Percentiles rank a stretch among this genome's conserved stretches.
phyloP scores from a whole-genome alignment of 2,797 vertebrate genomes.

The Melanotaenia maccullochi region DNA sequence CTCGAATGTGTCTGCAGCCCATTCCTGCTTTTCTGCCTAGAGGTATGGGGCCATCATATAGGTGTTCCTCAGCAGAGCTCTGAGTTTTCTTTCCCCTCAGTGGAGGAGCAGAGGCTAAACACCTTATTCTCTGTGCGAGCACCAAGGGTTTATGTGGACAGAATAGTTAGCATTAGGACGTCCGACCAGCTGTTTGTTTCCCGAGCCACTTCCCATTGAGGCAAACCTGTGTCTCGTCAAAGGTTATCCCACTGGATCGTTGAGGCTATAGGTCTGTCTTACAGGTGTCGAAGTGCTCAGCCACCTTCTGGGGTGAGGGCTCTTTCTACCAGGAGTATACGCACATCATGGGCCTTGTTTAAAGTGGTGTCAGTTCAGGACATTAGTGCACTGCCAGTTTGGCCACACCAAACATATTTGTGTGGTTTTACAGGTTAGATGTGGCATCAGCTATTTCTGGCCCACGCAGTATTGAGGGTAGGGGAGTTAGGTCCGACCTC shows the following conservation, averaged over 20 bases:
- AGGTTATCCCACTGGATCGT: not conserved
- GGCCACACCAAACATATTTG: not conserved
- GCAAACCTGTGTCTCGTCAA: not conserved
- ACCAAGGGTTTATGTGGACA: not conserved
- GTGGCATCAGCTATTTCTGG: not conserved
- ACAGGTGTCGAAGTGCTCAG: not conserved
- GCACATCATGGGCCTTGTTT: not conserved
- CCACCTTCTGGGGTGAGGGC: not conserved
- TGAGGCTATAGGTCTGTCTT: not conserved
- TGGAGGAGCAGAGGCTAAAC: not conserved
- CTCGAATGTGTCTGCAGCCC: not conserved
- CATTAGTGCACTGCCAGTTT: not conserved
- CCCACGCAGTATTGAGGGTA: not conserved
- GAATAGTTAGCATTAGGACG: not conserved
- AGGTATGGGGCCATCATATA: not conserved
- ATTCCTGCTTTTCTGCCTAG: not conserved
- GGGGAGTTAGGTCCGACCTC: not conserved
- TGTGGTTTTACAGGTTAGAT: not conserved
- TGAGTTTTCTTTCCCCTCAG: not conserved
- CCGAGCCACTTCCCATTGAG: not conserved
- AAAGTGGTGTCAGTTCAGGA: not conserved
- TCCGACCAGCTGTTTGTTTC: not conserved
- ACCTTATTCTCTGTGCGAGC: not conserved
- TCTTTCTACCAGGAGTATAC: not conserved
- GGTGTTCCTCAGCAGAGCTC: not conserved